A percentile compares a stretch with the other conserved stretches of the same genome.
Evolutionary conservation across 1,140 invertebrate species (phyloP).

Genomic region (Tetragonula clypearis): DNA sequence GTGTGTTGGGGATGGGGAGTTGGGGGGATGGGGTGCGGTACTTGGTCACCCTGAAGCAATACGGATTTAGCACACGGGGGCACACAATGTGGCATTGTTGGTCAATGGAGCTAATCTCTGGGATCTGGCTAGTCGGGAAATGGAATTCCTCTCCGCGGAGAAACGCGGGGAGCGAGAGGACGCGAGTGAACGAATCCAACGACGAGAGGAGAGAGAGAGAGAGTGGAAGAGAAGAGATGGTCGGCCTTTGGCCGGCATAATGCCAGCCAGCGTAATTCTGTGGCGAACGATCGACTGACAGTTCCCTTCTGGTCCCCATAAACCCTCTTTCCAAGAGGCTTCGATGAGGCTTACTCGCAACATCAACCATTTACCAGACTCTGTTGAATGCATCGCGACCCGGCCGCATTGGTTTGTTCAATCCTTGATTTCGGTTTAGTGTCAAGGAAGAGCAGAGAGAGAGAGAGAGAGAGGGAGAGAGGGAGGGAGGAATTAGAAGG

Average conservation of each 20-base stretch:
- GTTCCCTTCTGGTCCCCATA: conserved; percentile 53
- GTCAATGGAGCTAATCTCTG: conserved; percentile 70
- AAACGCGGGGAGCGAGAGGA: not conserved
- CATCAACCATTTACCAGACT: conserved; percentile 49
- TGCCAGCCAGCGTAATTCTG: conserved; percentile 67
- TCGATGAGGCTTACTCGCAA: conserved; percentile 52
- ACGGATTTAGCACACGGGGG: not conserved
- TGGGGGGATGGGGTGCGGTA: not conserved
- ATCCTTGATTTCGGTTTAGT: not conserved
- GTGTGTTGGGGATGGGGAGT: not conserved
- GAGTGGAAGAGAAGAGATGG: not conserved
- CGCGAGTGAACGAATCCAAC: not conserved
- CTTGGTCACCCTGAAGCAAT: conserved; percentile 28
- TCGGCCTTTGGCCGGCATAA: conserved; percentile 56
- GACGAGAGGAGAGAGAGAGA: not conserved
- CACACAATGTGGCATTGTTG: conserved; percentile 63
- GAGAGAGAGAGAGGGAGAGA: not conserved
- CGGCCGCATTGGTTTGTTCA: not conserved
- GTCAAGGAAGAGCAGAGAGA: not conserved
- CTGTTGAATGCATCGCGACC: conserved; percentile 29
- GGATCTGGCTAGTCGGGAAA: conserved; percentile 46
- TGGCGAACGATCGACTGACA: conserved; percentile 60
- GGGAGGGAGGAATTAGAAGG: not conserved
- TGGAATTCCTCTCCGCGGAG: conserved; percentile 65
- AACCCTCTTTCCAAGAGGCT: conserved; percentile 47